Evolutionary conservation across 2,888 invertebrate genomes (phyloP).

Genomic region (Camponotus fellah): DNA sequence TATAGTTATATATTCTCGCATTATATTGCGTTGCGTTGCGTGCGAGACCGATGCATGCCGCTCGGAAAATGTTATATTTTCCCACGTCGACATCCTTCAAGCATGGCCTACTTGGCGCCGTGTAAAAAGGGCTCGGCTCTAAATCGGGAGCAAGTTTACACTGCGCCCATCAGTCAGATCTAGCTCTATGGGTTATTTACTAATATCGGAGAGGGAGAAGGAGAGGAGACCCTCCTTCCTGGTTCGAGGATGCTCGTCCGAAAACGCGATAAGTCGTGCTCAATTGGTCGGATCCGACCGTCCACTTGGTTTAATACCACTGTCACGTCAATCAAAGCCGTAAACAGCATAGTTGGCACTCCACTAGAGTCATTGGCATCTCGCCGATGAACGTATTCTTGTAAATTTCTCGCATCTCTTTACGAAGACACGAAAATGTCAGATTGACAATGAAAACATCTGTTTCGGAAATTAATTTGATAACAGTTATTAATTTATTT

Average conservation of each 20-base stretch:
- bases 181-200: conserved; percentile 73
- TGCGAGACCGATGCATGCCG: conserved; percentile 53
- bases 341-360: conserved; percentile 3
- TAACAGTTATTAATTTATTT: not conserved
- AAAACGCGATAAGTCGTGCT: conserved; percentile 53
- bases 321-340: not conserved
- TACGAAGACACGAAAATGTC: not conserved
- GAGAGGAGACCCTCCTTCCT: conserved; percentile 32
- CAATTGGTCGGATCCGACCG: not conserved
- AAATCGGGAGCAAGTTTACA: conserved; percentile 80
- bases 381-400: conserved; percentile 19
- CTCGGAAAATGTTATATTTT: conserved; percentile 74
- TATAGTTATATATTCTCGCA: conserved; percentile 47
- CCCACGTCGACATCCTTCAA: conserved; percentile 74
- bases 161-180: conserved; percentile 70
- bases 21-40: conserved; percentile 41
- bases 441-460: not conserved
- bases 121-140: conserved; percentile 80
- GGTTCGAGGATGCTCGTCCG: conserved; percentile 46
- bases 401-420: not conserved
- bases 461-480: not conserved
- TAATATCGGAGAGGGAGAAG: conserved; percentile 65
- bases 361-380: conserved; percentile 2
- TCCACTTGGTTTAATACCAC: not conserved
- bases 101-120: conserved; percentile 76